Percentiles rank a stretch among this genome's conserved stretches.
These are phyloP conservation scores for Tetanocera ferruginea DNA, from an alignment of 2,888 invertebrate species.

Conservation along the genomic window DNA sequence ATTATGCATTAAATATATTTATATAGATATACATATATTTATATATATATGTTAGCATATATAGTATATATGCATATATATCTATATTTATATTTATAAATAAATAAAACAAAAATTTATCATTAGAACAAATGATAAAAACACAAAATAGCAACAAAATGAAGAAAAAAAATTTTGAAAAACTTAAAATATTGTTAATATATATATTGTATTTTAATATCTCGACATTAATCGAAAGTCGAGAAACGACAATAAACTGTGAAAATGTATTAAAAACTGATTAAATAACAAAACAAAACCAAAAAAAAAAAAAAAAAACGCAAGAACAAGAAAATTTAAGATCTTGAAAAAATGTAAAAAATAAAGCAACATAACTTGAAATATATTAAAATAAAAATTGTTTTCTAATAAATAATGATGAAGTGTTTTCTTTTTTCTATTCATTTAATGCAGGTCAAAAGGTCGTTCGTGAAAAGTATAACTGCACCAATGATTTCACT, in stretches of 20 bases:
- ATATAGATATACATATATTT: constrained; percentile 7
- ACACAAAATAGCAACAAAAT: constrained; percentile 25
- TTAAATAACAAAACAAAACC: constrained; percentile 38
- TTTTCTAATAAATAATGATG: constrained; percentile 53
- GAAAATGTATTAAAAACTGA: constrained; percentile 64
- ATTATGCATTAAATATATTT: constrained; percentile 13
- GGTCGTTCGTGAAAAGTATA: too few species aligned
- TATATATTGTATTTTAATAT: constrained; percentile 66
- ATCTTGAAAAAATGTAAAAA: constrained; percentile 35
- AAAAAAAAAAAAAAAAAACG: constrained; percentile 38
- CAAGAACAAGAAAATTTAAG: constrained; percentile 42
- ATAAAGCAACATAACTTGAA: constrained; percentile 40
- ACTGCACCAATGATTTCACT: too few species aligned
- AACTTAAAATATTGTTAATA: constrained; percentile 35
- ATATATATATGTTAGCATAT: background rate
- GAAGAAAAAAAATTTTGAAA: constrained; percentile 28
- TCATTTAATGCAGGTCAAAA: too few species aligned
- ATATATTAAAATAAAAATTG: constrained; percentile 47
- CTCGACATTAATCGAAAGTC: constrained; percentile 69
- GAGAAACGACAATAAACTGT: constrained; percentile 71
- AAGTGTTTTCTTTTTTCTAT: too few species aligned
- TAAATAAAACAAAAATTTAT: constrained; percentile 37
- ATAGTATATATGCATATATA: background rate
- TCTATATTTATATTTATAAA: constrained; percentile 44
- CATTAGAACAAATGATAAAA: constrained; percentile 27